Conservation (phyloP, 2,797 vertebrate genomes). For the Anguilla obscura region DNA sequence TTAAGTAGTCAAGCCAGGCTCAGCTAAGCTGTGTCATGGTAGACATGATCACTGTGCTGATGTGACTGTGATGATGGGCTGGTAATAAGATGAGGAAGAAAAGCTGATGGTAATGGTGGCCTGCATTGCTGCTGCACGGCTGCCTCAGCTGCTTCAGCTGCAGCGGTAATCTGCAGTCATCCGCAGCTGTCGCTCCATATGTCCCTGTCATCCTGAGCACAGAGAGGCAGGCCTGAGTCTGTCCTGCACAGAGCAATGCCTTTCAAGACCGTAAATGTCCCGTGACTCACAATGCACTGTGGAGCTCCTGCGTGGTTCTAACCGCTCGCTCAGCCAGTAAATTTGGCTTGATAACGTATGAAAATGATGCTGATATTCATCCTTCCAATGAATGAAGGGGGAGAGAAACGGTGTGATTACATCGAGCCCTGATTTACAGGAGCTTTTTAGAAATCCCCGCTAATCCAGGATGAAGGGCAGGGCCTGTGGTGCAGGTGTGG, state of each 20-base stretch:
- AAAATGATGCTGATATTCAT: not conserved
- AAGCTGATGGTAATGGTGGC: not conserved
- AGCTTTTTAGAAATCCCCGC: conserved; percentile 68
- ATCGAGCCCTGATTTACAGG: conserved; percentile 59
- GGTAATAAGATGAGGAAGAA: not conserved
- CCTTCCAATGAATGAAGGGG: not conserved
- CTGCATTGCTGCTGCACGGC: not conserved
- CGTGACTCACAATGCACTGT: too few species aligned
- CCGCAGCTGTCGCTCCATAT: conserved; percentile 27
- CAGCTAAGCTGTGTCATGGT: not conserved
- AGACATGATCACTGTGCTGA: not conserved
- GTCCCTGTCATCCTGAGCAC: not conserved
- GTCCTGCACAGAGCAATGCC: not conserved
- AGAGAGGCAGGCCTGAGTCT: not conserved
- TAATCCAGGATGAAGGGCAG: conserved; percentile 62
- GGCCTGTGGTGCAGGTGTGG: conserved; percentile 10
- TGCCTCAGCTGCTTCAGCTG: not conserved
- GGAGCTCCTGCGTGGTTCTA: not conserved
- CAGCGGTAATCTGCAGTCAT: not conserved
- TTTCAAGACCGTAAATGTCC: not conserved
- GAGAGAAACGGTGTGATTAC: not conserved
- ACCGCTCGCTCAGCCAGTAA: not conserved
- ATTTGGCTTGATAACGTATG: not conserved
- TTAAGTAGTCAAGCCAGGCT: not conserved
- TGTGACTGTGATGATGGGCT: not conserved